A percentile compares a stretch with the other conserved stretches of the same genome.
phyloP scores from a whole-genome alignment of 2,797 vertebrate species.

The Distichodus sexfasciatus region DNA sequence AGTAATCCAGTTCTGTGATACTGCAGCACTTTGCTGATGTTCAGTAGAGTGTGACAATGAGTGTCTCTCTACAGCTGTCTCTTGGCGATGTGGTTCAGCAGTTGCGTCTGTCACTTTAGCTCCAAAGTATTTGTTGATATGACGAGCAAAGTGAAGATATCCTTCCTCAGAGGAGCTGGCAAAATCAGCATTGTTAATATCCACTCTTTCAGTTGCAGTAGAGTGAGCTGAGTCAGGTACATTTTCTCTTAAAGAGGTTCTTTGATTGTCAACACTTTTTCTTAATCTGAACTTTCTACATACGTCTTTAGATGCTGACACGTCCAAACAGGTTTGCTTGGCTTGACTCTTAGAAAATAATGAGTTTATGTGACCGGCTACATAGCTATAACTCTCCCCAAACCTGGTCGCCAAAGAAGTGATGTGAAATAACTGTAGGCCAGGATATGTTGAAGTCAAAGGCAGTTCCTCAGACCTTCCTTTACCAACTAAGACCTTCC shows the following conservation, averaged over 20 bases:
- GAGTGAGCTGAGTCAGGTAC: constrained; percentile 8
- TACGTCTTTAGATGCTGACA: background rate
- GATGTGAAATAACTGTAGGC: constrained; percentile 68
- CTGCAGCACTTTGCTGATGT: background rate
- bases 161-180: constrained; percentile 60
- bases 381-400: constrained; percentile 69
- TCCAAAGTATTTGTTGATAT: constrained; percentile 72
- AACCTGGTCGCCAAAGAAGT: constrained; percentile 67
- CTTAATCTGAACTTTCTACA: background rate
- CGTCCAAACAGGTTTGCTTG: constrained; percentile 25
- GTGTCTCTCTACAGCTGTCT: background rate
- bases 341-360: constrained; percentile 52
- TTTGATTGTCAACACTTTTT: constrained; percentile 14
- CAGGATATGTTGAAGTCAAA: constrained; percentile 17
- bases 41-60: background rate
- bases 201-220: constrained; percentile 3
- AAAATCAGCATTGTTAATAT: constrained; percentile 12
- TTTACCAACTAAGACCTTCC: too few relatives aligned
- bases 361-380: constrained; percentile 69
- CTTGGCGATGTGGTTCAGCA: background rate
- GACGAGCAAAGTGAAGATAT: constrained; percentile 63
- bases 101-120: constrained; percentile 55
- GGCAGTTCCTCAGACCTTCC: constrained; percentile 11
- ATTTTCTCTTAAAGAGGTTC: background rate
- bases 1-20: background rate